These are phyloP conservation scores for Actenoides hombroni DNA, from an alignment of 2,113 vertebrate species.

Conservation along the genomic window DNA sequence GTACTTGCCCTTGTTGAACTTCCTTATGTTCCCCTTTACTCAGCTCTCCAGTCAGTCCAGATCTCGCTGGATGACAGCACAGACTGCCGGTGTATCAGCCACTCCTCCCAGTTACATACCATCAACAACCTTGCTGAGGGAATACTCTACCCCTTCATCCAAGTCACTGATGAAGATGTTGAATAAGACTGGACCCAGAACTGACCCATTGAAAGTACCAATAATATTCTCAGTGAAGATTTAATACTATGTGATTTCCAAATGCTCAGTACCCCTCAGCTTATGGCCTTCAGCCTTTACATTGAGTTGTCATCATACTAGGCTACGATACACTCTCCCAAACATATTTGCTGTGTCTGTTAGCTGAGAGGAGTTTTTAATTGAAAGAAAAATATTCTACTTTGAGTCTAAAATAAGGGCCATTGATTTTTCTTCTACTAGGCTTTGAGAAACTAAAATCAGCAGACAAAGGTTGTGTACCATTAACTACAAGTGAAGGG, in stretches of 20 bases:
- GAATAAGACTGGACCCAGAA: no score
- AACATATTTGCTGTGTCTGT: conserved; percentile 4
- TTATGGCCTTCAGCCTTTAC: neutral
- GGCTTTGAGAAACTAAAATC: conserved; percentile 42
- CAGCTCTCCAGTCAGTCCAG: no score
- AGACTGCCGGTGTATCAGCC: no score
- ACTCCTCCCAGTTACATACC: no score
- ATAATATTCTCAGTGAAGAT: neutral
- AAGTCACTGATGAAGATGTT: no score
- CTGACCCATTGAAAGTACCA: neutral
- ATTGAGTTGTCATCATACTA: neutral
- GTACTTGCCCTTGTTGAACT: no score
- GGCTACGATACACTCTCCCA: neutral
- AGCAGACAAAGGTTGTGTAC: conserved; percentile 31
- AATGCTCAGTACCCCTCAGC: neutral
- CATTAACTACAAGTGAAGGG: conserved; percentile 50
- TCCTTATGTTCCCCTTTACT: no score
- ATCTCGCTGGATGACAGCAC: no score
- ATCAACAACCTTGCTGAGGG: no score
- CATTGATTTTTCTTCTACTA: conserved; percentile 53
- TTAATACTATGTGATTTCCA: neutral
- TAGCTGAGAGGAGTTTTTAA: conserved; percentile 50
- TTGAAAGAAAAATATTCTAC: conserved; percentile 62
- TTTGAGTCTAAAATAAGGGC: conserved; percentile 60
- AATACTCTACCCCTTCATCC: no score